Evolutionary conservation across 1,140 invertebrate species (phyloP).

Genomic region (Acyrthosiphon pisum): DNA sequence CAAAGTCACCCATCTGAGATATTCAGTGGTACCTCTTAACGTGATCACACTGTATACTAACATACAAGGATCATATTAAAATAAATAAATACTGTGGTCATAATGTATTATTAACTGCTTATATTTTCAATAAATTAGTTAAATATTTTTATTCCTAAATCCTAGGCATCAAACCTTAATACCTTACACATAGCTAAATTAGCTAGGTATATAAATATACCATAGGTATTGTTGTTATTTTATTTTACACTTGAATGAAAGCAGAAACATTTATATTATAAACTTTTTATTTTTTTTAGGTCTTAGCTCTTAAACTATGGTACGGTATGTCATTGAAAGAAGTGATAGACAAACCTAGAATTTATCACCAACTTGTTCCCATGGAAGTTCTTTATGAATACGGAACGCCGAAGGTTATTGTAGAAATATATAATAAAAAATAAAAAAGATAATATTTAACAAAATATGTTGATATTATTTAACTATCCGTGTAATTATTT

Average conservation of each 20-base stretch:
- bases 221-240: not conserved
- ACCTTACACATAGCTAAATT: too few species aligned
- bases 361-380: constrained; percentile 94
- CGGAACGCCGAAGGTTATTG: constrained; percentile 71
- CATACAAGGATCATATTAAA: too few species aligned
- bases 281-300: constrained; percentile 66
- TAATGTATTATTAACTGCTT: too few species aligned
- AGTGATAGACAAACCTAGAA: constrained; percentile 83
- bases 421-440: not conserved
- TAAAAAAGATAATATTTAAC: not conserved
- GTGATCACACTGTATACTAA: too few species aligned
- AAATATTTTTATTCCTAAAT: not conserved
- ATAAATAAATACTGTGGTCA: too few species aligned
- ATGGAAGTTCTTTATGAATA: constrained; percentile 82
- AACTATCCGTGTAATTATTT: not conserved
- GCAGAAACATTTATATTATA: not conserved
- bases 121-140: too few species aligned
- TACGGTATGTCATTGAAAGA: constrained; percentile 84
- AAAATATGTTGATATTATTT: not conserved
- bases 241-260: not conserved
- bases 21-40: too few species aligned
- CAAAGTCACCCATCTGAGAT: too few species aligned
- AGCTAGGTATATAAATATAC: too few species aligned
- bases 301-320: constrained; percentile 83
- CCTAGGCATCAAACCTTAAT: not conserved